Percentiles rank a stretch among this genome's conserved stretches.
These are phyloP conservation scores for Scaptomyza parva DNA, from an alignment of 2,888 invertebrate species.

Conservation along the genomic window DNA sequence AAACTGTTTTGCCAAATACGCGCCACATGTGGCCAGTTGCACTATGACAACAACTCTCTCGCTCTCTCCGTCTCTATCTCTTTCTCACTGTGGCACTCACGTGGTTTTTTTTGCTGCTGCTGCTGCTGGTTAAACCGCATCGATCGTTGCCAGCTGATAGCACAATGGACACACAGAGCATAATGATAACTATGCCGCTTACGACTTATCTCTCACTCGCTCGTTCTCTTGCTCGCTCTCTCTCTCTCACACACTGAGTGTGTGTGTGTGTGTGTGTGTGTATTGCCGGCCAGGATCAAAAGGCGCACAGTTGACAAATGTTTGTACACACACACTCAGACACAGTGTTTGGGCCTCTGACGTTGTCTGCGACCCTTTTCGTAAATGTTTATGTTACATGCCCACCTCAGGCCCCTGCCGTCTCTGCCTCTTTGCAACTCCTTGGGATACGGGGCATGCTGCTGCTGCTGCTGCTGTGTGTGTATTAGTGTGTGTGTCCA, in stretches of 20 bases:
- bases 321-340: conserved; percentile 62
- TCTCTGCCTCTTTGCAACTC: conserved; percentile 41
- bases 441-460: too few species aligned
- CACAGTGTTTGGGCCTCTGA: conserved; percentile 16
- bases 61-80: conserved; percentile 12
- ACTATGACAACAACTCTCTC: conserved; percentile 12
- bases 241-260: too few species aligned
- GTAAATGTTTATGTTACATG: conserved; percentile 77
- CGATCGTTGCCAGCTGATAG: conserved; percentile 77
- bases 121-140: conserved; percentile 73
- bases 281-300: conserved; percentile 77
- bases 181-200: conserved; percentile 77
- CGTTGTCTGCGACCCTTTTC: conserved; percentile 60
- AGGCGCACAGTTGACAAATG: conserved; percentile 78
- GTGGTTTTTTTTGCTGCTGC: conserved; percentile 47
- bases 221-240: conserved; percentile 8
- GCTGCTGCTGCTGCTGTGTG: too few species aligned
- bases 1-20: conserved; percentile 73
- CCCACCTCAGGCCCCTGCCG: conserved; percentile 60
- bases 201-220: conserved; percentile 51
- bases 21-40: conserved; percentile 66
- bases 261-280: too few species aligned
- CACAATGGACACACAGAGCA: conserved; percentile 63
- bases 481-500: conserved; percentile 20
- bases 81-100: not conserved